These are phyloP conservation scores for Leptura quadrifasciata DNA, from an alignment of 2,888 invertebrate genomes.

Conservation along the genomic window DNA sequence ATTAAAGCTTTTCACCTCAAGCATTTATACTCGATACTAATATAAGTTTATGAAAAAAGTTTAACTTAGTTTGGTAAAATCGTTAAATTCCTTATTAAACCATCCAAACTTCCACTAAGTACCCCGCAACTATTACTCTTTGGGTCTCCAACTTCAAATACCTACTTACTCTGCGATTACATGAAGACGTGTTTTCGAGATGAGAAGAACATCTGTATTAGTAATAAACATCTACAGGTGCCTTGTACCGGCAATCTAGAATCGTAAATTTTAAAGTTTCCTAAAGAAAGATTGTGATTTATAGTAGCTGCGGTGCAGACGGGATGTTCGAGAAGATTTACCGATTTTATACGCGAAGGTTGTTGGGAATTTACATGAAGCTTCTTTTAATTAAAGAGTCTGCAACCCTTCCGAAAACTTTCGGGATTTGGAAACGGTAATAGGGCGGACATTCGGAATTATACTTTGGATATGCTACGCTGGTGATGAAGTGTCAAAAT, in stretches of 20 bases:
- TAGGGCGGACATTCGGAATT: neutral
- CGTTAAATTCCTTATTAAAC: conserved; percentile 20
- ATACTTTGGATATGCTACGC: too few relatives aligned
- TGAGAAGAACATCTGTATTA: conserved; percentile 51
- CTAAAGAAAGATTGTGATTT: conserved; percentile 50
- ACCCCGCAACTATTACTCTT: neutral
- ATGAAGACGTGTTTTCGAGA: conserved; percentile 42
- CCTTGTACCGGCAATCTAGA: conserved; percentile 44
- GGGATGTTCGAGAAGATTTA: conserved; percentile 40
- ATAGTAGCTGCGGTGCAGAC: conserved; percentile 46
- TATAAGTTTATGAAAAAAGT: neutral
- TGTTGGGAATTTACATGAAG: conserved; percentile 33
- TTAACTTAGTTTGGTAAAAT: neutral
- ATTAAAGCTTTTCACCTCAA: neutral
- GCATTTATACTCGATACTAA: neutral
- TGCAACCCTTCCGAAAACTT: neutral
- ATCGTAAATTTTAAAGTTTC: conserved; percentile 50
- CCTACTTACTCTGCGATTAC: conserved; percentile 3
- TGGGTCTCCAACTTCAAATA: neutral
- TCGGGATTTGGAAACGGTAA: neutral
- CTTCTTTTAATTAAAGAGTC: conserved; percentile 32
- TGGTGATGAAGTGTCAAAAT: too few relatives aligned
- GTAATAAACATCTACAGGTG: conserved; percentile 49
- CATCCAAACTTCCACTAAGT: neutral
- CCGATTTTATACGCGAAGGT: conserved; percentile 37